Evolutionary conservation across 2,113 vertebrate genomes (phyloP).

Genomic region (Tympanuchus pallidicinctus): DNA sequence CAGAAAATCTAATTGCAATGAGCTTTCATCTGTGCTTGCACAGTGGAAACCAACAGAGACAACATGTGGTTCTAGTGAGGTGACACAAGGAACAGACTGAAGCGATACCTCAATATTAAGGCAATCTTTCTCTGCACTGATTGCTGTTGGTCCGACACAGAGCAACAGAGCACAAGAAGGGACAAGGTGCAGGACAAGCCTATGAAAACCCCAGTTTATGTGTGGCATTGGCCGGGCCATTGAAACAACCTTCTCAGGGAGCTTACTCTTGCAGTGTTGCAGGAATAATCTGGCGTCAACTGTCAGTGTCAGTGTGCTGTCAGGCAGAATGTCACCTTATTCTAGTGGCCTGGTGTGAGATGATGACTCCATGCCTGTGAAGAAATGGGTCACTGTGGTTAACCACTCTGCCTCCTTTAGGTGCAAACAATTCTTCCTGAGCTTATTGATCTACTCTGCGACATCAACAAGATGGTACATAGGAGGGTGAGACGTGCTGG

Average conservation of each 20-base stretch:
- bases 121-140: background rate
- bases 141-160: background rate
- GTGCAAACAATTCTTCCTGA: background rate
- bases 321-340: background rate
- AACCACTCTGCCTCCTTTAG: slow-evolving; percentile 23
- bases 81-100: background rate
- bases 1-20: background rate
- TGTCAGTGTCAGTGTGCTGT: background rate
- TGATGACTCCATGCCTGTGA: background rate
- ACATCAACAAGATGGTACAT: background rate
- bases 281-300: background rate
- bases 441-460: background rate
- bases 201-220: background rate
- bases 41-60: background rate
- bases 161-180: background rate
- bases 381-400: slow-evolving; percentile 55
- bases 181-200: background rate
- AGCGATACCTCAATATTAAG: background rate
- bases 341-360: background rate
- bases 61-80: background rate
- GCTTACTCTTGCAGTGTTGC: background rate
- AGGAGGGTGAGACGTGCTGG: slow-evolving; percentile 31
- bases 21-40: background rate
- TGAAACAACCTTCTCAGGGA: background rate
- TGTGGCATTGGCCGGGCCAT: background rate